Evolutionary conservation across 2,113 vertebrate genomes (phyloP).

Genomic region (Rynchops niger): DNA sequence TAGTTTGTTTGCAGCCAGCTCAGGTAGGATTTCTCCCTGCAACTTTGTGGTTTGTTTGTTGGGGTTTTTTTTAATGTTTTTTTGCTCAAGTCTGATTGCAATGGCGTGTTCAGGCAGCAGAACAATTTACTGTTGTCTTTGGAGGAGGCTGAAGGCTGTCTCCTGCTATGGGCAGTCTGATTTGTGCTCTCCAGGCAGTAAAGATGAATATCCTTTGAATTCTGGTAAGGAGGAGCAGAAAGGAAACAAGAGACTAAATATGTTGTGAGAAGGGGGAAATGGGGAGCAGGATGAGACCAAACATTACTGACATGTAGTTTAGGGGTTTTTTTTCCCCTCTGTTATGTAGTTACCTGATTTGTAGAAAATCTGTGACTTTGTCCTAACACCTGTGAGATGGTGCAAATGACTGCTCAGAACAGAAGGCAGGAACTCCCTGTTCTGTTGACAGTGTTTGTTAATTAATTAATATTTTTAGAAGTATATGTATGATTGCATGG

Average conservation of each 20-base stretch:
- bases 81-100: slow-evolving; percentile 57
- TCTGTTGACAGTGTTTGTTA: not conserved
- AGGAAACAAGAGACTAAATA: not conserved
- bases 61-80: not conserved
- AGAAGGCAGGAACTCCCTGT: not conserved
- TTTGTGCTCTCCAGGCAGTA: not conserved
- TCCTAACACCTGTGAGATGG: accelerated
- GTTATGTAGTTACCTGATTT: accelerated
- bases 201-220: not conserved
- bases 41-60: not conserved
- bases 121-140: slow-evolving; percentile 43
- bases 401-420: not conserved
- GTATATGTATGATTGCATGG: accelerated
- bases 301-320: not conserved
- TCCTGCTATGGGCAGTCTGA: slow-evolving; percentile 2
- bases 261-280: not conserved
- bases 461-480: not conserved
- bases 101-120: slow-evolving; percentile 37
- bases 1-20: slow-evolving; percentile 38
- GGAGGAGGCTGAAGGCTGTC: slow-evolving; percentile 28
- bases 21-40: not conserved
- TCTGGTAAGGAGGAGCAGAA: not conserved
- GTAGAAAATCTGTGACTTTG: not conserved
- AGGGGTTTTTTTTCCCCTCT: not conserved
- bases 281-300: not conserved